Evolutionary conservation across 1,140 invertebrate genomes (phyloP).

Genomic region (Bombyx mandarina): DNA sequence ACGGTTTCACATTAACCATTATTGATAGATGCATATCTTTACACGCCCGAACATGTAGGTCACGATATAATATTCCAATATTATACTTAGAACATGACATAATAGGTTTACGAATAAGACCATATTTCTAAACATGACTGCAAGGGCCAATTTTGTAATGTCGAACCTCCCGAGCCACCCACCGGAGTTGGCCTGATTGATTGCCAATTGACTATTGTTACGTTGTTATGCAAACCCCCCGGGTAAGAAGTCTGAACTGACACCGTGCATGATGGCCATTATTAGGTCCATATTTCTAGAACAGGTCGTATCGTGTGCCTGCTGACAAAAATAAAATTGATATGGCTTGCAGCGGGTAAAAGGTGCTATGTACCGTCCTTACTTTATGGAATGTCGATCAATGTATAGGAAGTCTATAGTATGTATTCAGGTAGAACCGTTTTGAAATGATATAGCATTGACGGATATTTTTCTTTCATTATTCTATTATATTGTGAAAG

Average conservation of each 20-base stretch:
- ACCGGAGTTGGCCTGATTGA: conserved; percentile 48
- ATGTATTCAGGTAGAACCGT: too few species aligned
- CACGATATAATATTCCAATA: too few species aligned
- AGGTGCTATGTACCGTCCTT: conserved; percentile 35
- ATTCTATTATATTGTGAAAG: too few species aligned
- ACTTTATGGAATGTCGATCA: conserved; percentile 1
- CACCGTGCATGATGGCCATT: conserved; percentile 40
- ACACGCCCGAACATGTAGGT: conserved; percentile 16
- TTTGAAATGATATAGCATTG: too few species aligned
- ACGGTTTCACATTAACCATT: conserved; percentile 12
- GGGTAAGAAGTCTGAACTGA: conserved; percentile 33
- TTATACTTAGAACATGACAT: conserved; percentile 17
- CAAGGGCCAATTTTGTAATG: conserved; percentile 41
- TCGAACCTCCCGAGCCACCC: conserved; percentile 33
- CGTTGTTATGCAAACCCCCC: conserved; percentile 35
- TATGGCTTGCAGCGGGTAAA: conserved; percentile 30
- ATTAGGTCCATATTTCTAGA: conserved; percentile 44
- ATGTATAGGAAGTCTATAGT: too few species aligned
- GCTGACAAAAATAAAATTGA: conserved; percentile 41
- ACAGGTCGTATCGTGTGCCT: conserved; percentile 26
- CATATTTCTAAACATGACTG: conserved; percentile 15
- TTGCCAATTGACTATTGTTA: conserved; percentile 58
- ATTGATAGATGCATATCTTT: conserved; percentile 22
- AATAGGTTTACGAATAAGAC: conserved; percentile 9
- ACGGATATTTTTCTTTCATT: too few species aligned